Conservation (phyloP, 2,797 vertebrate genomes). For the Oreortyx pictus region DNA sequence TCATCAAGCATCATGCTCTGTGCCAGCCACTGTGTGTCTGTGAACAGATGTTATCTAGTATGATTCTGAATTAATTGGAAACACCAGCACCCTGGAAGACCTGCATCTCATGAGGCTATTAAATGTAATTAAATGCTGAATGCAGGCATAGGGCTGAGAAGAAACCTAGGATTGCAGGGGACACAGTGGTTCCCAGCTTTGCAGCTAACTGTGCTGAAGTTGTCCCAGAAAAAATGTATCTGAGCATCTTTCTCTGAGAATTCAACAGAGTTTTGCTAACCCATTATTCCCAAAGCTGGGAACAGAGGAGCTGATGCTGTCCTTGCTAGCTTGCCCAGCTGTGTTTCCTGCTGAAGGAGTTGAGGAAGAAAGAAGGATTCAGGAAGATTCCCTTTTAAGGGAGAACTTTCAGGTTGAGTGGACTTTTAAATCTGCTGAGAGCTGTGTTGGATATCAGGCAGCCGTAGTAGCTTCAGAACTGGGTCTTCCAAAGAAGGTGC, state of each 20-base stretch:
- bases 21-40: not conserved
- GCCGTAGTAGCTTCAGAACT: not conserved
- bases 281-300: not conserved
- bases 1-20: not conserved
- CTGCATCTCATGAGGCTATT: not conserved
- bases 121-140: not conserved
- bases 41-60: not conserved
- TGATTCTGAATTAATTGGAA: constrained; percentile 45
- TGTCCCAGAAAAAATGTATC: not conserved
- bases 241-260: not conserved
- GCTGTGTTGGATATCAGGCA: not conserved
- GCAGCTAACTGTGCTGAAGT: not conserved
- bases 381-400: not conserved
- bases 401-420: not conserved
- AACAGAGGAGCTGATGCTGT: not conserved
- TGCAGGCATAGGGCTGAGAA: not conserved
- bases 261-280: not conserved
- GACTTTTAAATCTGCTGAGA: constrained; percentile 2
- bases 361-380: not conserved
- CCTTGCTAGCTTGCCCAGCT: not conserved
- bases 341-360: not conserved
- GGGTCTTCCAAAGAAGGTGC: not conserved
- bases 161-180: not conserved
- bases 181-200: not conserved
- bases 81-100: constrained; percentile 12